A percentile compares a stretch with the other conserved stretches of the same genome.
Conservation (phyloP, 2,888 invertebrate genomes). For the Ornithoptera priamus region DNA sequence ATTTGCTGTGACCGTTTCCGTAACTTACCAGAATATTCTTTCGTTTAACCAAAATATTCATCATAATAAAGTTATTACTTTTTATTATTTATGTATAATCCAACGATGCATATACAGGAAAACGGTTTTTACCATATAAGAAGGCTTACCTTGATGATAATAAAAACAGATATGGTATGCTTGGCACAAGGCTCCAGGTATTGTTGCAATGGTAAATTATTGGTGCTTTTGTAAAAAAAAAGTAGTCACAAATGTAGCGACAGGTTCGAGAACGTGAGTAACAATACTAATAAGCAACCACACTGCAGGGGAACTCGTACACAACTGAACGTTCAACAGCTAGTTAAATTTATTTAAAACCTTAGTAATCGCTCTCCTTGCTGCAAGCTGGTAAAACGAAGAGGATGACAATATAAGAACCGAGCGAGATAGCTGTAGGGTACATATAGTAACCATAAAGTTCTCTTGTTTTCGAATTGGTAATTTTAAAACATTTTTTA, state of each 20-base stretch:
- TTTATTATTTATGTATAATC: constrained; percentile 7
- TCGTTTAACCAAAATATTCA: constrained; percentile 16
- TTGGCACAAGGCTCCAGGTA: constrained; percentile 21
- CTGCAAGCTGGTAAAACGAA: constrained; percentile 40
- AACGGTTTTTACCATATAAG: constrained; percentile 21
- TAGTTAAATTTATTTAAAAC: constrained; percentile 69
- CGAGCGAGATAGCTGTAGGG: constrained; percentile 55
- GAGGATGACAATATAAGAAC: constrained; percentile 49
- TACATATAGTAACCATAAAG: constrained; percentile 11
- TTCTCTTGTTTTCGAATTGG: not conserved
- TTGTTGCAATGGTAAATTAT: constrained; percentile 23
- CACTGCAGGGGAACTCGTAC: constrained; percentile 59
- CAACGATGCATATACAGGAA: constrained; percentile 26
- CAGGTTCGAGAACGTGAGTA: constrained; percentile 46
- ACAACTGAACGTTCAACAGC: constrained; percentile 67
- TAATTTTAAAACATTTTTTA: not conserved
- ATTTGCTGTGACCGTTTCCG: constrained; percentile 52
- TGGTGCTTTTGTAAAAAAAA: constrained; percentile 54
- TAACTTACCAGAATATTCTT: constrained; percentile 38
- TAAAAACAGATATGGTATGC: constrained; percentile 27
- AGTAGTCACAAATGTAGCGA: constrained; percentile 52
- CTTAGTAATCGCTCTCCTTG: constrained; percentile 64
- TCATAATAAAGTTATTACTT: constrained; percentile 7
- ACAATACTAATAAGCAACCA: constrained; percentile 45
- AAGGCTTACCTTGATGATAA: constrained; percentile 55